Evolutionary conservation across 2,113 vertebrate genomes (phyloP), one percentile per base, ranked within the genome.

Genomic region (Oncorhynchus clarkii): DNA sequence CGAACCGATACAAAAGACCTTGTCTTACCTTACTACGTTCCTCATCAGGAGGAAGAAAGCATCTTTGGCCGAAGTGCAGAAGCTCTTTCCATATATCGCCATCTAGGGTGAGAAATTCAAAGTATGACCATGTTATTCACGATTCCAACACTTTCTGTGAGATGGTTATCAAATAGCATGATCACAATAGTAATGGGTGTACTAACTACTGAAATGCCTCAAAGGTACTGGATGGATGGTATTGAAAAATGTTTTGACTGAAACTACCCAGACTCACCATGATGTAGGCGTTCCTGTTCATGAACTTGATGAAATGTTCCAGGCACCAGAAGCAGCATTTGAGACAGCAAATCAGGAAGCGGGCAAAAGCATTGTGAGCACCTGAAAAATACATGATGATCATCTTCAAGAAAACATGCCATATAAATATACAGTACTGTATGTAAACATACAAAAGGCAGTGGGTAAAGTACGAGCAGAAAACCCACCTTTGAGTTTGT

Each of bases 301-400:
- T 92, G 90, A 98, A 98, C 90, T 93, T 97, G 80, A 99, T 93
- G 88, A 96, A 91, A 89, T 89, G 95, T 87, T 99, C 97, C 89
- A 99, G 92, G 91, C 97, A 98, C 97, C 97, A 99, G 90, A 99
- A 98, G 90, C 98, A 99, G 90, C 95, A 97, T 89, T 92, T 95
- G 83, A 99, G 93, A 88, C 97, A 99, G 89, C 93, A 95, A 12
- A 97, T 89, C 60, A 99, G 77, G 82, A 96, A 99, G 77, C 91
- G 96, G 73, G 94, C 80, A 29, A 91, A 81, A 4, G 82, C 84
- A 79, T 94, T 98, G 65, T 96, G 93, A 79, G 93, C 90, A 80
- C 92, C 98, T 99, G 86, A 1, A 16, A 16, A 45, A 81, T 49
- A 82, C 49, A 72, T 59, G 12, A 57, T 24, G 3, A 54, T 12